Evolutionary conservation across 1,140 invertebrate genomes (phyloP), one percentile per base, ranked within the genome.

Genomic region (Bilobella aurantiaca): DNA sequence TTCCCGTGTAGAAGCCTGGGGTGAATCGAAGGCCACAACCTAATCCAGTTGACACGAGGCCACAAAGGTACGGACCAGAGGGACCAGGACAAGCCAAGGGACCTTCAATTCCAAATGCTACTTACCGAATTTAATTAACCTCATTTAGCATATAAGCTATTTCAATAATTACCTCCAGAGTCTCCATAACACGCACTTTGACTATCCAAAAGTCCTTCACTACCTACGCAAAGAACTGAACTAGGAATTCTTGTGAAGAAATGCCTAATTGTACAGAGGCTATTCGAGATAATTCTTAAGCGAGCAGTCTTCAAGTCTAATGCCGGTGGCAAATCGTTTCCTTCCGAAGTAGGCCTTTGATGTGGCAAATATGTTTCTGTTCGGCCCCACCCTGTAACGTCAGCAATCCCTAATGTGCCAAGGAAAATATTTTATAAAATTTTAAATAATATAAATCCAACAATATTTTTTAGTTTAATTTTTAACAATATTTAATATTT

Each of bases 171-270:
- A 53, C 49, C 31, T 12, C 59, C 59, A 62, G 32, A 42, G 25
- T 62, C 59, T 8, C 59, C 59, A 23, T 42, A 62, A 28, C 59
- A 62, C 3, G 59, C 59, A 27, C 59, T 62, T 42, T 62, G 30
- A 3, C 3, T 8, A 46, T 62, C 34, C 3, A 62, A 28, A n/a
- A 62, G 31, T 42, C 59, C 59, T 62, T 62, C 59, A 37, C 32
- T 46, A n/a, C 59, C 59, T 14, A 62, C 59, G 32, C 59, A 62
- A 18, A 62, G 59, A 27, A 62, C 8, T 16, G 34, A 21, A 2
- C 16, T 18, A 8, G 59, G 59, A 18, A 62, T 25, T 5, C 37
- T 62, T 14, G 32, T 23, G 23, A 62, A 42, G 28, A n/a, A n/a
- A n/a, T 62, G 30, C 46, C 59, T 8, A 5, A 62, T 8, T 5